Conservation (phyloP, 2,888 invertebrate genomes). For the Opisthograptis luteolata region DNA sequence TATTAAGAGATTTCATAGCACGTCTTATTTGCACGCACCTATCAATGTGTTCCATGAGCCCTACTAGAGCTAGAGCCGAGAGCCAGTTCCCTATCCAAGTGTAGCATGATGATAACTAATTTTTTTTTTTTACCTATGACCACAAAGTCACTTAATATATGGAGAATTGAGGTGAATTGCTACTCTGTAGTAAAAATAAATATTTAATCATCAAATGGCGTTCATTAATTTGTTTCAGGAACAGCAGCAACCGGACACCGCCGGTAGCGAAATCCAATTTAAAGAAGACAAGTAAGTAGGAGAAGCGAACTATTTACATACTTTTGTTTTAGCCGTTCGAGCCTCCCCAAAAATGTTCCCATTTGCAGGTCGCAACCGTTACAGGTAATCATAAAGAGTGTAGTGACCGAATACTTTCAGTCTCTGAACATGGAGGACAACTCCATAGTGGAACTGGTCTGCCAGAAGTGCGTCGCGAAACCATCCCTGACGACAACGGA, state of each 20-base stretch:
- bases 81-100: too few species aligned
- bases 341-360: conserved; percentile 29
- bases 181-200: background rate
- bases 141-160: too few species aligned
- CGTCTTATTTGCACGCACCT: too few species aligned
- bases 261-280: background rate
- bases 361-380: conserved; percentile 57
- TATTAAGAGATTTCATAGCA: too few species aligned
- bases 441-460: conserved; percentile 56
- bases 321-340: too few species aligned
- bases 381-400: conserved; percentile 46
- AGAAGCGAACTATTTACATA: background rate
- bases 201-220: too few species aligned
- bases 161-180: too few species aligned
- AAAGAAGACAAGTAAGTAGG: conserved; percentile 24
- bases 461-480: conserved; percentile 55
- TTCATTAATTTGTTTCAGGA: conserved; percentile 12
- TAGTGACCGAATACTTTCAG: conserved; percentile 50
- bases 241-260: conserved; percentile 3
- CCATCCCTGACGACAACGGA: conserved; percentile 41
- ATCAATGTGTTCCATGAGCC: too few species aligned
- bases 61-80: too few species aligned
- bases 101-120: too few species aligned
- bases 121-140: too few species aligned
- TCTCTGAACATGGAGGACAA: conserved; percentile 46